These are phyloP conservation scores for Malacoraja senta DNA, from an alignment of 2,797 vertebrate genomes.

Conservation along the genomic window DNA sequence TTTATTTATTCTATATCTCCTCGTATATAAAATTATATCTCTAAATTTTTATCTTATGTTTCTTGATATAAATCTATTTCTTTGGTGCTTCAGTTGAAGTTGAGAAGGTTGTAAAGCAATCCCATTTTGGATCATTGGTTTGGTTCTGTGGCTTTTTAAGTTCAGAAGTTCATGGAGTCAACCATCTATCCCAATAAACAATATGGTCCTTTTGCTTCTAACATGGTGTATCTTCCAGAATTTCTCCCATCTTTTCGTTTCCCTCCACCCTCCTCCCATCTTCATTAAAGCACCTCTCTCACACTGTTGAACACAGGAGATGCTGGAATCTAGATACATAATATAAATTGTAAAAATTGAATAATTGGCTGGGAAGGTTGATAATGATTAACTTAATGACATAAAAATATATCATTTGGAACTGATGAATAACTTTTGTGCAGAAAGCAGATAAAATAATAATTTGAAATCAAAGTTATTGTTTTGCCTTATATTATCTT, in stretches of 20 bases:
- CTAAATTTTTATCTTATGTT: too few species aligned
- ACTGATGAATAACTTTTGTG: not conserved
- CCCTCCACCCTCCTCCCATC: not conserved
- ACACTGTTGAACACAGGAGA: not conserved
- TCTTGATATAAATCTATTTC: too few species aligned
- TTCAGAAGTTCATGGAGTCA: not conserved
- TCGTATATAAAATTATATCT: too few species aligned
- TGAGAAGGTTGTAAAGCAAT: not conserved
- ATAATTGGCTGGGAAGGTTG: not conserved
- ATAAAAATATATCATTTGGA: not conserved
- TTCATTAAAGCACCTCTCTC: not conserved
- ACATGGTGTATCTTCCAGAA: not conserved
- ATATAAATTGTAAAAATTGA: not conserved
- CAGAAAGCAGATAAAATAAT: not conserved
- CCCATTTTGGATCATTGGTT: not conserved
- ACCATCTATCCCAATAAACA: not conserved
- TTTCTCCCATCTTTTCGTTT: not conserved
- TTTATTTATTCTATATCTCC: too few species aligned
- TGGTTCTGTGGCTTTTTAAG: not conserved
- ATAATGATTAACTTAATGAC: not conserved
- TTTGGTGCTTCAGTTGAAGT: not conserved
- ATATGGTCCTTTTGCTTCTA: not conserved
- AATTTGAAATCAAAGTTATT: not conserved
- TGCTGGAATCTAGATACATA: not conserved
- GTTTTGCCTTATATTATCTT: not conserved